phyloP scores from a whole-genome alignment of 2,888 invertebrate genomes.

The Cerceris rybyensis region DNA sequence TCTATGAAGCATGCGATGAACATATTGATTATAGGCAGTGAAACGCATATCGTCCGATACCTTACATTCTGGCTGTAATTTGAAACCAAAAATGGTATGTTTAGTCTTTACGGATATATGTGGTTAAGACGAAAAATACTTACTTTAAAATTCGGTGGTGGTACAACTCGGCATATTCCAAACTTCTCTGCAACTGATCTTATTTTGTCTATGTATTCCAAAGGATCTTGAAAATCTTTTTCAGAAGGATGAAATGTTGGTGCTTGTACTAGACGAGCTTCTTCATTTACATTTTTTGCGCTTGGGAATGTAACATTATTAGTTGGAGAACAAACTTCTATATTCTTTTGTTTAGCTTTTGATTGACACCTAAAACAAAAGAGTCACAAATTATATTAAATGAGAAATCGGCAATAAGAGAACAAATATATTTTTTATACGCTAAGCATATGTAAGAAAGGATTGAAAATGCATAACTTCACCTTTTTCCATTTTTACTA shows the following conservation, averaged over 20 bases:
- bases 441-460: neutral
- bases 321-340: conserved; percentile 65
- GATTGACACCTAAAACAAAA: conserved; percentile 62
- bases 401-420: neutral
- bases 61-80: conserved; percentile 88
- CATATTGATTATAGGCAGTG: conserved; percentile 94
- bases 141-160: conserved; percentile 89
- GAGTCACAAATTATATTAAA: neutral
- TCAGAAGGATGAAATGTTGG: conserved; percentile 91
- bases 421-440: neutral
- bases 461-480: conserved; percentile 14
- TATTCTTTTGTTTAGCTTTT: conserved; percentile 68
- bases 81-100: conserved; percentile 2
- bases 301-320: conserved; percentile 74
- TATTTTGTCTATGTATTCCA: conserved; percentile 92
- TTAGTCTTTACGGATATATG: neutral
- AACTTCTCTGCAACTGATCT: conserved; percentile 89
- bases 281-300: conserved; percentile 64
- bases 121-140: conserved; percentile 8
- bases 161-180: conserved; percentile 94
- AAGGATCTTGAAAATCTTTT: conserved; percentile 92
- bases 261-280: conserved; percentile 87
- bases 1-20: conserved; percentile 92
- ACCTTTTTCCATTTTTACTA: conserved; percentile 70
- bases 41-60: conserved; percentile 93